phyloP scores from a whole-genome alignment of 2,888 invertebrate species.

The Orchestes rusci region DNA sequence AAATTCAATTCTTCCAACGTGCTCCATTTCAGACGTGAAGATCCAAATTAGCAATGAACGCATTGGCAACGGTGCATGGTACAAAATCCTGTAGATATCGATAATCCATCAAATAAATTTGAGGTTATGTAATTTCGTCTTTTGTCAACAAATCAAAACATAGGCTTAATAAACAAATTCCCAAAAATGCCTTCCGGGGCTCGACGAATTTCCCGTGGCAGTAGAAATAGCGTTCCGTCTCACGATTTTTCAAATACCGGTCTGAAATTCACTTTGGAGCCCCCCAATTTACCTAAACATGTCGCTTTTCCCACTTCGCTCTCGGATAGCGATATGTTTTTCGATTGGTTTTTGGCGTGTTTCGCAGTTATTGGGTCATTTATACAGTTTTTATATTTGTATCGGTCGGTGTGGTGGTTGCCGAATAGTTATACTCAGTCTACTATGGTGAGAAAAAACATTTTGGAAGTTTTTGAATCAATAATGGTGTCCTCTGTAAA shows the following conservation, averaged over 20 bases:
- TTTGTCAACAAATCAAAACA: too few relatives aligned
- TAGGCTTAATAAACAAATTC: neutral
- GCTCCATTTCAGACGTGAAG: too few relatives aligned
- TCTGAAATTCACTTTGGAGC: slow-evolving; percentile 35
- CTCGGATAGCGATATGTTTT: slow-evolving; percentile 71
- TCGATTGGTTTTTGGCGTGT: slow-evolving; percentile 78
- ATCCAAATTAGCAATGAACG: too few relatives aligned
- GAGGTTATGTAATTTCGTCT: too few relatives aligned
- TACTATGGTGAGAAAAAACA: slow-evolving; percentile 75
- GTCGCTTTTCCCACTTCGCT: slow-evolving; percentile 75
- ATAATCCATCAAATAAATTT: too few relatives aligned
- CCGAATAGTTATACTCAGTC: slow-evolving; percentile 85
- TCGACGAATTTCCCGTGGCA: slow-evolving; percentile 13
- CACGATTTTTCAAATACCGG: slow-evolving; percentile 5
- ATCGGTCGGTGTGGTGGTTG: slow-evolving; percentile 96
- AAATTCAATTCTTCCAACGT: too few relatives aligned
- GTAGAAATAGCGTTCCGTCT: slow-evolving; percentile 9
- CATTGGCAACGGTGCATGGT: too few relatives aligned
- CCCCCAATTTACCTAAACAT: slow-evolving; percentile 63
- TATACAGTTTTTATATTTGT: slow-evolving; percentile 90
- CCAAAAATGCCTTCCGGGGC: slow-evolving; percentile 19
- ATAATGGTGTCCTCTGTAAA: too few relatives aligned
- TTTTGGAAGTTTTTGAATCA: too few relatives aligned
- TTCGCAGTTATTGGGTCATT: slow-evolving; percentile 72
- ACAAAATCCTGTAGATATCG: too few relatives aligned